These are phyloP conservation scores for Caenorhabditis auriculariae DNA, from an alignment of 2,888 invertebrate species.

Conservation along the genomic window DNA sequence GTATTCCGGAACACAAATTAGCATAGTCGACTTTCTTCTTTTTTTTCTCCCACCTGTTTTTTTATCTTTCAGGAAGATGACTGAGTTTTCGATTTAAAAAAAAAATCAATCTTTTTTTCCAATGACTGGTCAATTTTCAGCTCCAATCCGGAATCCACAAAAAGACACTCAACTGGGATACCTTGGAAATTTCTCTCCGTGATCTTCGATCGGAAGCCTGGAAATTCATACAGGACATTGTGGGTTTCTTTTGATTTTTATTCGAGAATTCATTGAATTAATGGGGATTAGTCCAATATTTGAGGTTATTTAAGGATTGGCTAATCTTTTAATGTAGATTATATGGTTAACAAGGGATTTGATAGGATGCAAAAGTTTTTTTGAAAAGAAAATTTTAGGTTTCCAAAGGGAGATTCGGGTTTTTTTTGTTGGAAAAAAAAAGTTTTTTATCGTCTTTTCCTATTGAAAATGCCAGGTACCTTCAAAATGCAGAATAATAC, in stretches of 20 bases:
- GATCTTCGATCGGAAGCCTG: slow-evolving; percentile 59
- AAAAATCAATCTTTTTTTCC: no score
- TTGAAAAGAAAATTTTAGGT: no score
- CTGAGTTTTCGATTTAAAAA: background rate
- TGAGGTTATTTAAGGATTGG: no score
- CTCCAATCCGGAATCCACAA: slow-evolving; percentile 55
- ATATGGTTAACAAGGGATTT: background rate
- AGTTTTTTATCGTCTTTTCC: no score
- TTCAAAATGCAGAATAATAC: no score
- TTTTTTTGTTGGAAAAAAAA: no score
- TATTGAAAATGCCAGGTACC: no score
- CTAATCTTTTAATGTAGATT: background rate
- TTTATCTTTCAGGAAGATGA: background rate
- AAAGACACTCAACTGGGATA: slow-evolving; percentile 39
- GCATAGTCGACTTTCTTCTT: background rate
- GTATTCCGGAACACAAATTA: background rate
- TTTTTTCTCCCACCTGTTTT: background rate
- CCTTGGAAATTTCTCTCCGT: slow-evolving; percentile 53
- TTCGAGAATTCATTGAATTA: no score
- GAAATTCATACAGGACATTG: slow-evolving; percentile 52
- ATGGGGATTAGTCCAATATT: no score
- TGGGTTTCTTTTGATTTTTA: slow-evolving; percentile 21
- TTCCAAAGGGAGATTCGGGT: no score
- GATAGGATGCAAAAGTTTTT: no score
- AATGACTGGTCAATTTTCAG: no score